phyloP scores from a whole-genome alignment of 2,113 vertebrate species.

The Theristicus caerulescens region DNA sequence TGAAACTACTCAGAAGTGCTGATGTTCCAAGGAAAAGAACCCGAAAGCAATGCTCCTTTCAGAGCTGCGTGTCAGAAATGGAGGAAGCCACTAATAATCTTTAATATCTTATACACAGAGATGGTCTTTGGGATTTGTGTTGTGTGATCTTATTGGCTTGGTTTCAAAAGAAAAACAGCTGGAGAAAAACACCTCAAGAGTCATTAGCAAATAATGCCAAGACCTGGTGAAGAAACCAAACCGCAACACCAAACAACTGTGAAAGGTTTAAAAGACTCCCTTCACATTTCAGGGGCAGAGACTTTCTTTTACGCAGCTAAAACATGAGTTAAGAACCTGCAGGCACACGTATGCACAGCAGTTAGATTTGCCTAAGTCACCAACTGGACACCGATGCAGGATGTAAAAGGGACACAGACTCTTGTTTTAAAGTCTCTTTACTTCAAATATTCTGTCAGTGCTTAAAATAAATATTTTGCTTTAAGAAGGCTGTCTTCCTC shows the following conservation, averaged over 20 bases:
- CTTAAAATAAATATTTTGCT: neutral
- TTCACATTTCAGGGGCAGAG: neutral
- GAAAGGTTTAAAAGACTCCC: neutral
- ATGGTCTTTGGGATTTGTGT: neutral
- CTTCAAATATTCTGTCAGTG: neutral
- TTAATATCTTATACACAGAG: neutral
- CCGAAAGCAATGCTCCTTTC: neutral
- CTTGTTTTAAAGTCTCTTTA: neutral
- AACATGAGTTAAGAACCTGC: neutral
- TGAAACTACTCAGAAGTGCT: neutral
- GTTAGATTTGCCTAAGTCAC: neutral
- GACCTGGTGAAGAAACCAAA: neutral
- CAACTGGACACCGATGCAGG: neutral
- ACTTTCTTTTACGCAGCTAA: neutral
- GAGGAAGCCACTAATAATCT: neutral
- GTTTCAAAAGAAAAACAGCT: neutral
- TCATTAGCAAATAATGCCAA: neutral
- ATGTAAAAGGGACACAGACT: neutral
- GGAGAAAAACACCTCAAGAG: neutral
- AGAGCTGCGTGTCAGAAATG: neutral
- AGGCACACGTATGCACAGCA: neutral
- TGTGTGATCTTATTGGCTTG: fast-evolving
- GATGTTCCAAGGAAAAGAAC: neutral
- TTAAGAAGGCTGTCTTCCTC: neutral
- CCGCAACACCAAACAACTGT: neutral